phyloP scores from a whole-genome alignment of 2,113 vertebrate genomes.

The Ceyx margarethae region DNA sequence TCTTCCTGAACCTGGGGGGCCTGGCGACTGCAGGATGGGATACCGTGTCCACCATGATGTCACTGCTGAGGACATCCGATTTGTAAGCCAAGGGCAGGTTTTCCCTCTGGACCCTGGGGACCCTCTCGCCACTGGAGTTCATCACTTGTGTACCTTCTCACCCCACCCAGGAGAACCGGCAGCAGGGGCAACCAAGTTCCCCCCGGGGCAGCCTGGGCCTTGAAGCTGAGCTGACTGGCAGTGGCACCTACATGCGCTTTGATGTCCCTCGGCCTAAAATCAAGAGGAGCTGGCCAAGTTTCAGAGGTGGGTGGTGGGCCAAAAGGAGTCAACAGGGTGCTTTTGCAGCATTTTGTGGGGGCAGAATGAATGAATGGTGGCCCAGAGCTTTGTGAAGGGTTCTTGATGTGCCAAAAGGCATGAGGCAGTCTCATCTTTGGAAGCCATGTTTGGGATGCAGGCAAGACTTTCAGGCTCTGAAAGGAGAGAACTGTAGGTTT shows the following conservation, averaged over 20 bases:
- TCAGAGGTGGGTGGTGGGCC: constrained; percentile 77
- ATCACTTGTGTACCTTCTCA: not conserved
- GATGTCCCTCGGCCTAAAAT: constrained; percentile 83
- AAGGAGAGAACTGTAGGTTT: not conserved
- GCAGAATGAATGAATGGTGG: accelerated
- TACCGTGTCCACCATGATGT: constrained; percentile 93
- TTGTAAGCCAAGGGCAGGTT: constrained; percentile 78
- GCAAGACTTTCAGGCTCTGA: not conserved
- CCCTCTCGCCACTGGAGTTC: accelerated
- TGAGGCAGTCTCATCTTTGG: not conserved
- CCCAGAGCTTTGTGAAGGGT: not conserved
- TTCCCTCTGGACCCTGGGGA: not conserved
- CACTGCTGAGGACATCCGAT: constrained; percentile 86
- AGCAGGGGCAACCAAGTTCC: not conserved
- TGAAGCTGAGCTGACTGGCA: constrained; percentile 72
- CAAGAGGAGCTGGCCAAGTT: constrained; percentile 87
- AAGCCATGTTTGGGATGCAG: not conserved
- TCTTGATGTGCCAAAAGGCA: not conserved
- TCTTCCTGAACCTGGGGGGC: constrained; percentile 37
- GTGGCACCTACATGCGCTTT: constrained; percentile 85
- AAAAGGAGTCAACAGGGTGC: accelerated
- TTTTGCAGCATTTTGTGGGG: not conserved
- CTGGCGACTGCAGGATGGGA: constrained; percentile 60
- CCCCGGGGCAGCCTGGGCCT: constrained; percentile 72
- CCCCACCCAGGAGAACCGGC: constrained; percentile 76